Evolutionary conservation across 2,113 vertebrate species (phyloP).

Genomic region (Silurus asotus): DNA sequence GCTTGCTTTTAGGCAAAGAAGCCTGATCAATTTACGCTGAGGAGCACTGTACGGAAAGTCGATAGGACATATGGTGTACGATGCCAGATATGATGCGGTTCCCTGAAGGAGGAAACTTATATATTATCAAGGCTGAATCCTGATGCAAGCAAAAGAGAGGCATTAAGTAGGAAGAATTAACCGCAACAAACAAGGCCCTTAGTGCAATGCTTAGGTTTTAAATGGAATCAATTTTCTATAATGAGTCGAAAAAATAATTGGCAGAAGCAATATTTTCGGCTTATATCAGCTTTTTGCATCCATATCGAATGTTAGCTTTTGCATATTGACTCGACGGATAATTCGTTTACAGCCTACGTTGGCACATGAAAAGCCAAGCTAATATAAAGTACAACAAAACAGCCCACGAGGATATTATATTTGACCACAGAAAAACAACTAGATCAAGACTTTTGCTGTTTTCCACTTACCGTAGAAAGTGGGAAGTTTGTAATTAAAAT

Average conservation of each 20-base stretch:
- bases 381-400: neutral
- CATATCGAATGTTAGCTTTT: conserved; percentile 15
- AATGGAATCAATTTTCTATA: conserved; percentile 35
- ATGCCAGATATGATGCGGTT: conserved; percentile 67
- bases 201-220: conserved; percentile 24
- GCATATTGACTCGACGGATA: conserved; percentile 5
- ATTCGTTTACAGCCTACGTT: conserved; percentile 17
- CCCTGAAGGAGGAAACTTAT: conserved; percentile 22
- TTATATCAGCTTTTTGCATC: conserved; percentile 35
- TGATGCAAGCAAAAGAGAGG: conserved; percentile 47
- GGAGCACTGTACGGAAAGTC: conserved; percentile 62
- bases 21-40: conserved; percentile 63
- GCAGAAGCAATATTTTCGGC: conserved; percentile 36
- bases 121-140: conserved; percentile 38
- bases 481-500: neutral
- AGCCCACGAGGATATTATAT: neutral
- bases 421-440: neutral
- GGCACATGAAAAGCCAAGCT: conserved; percentile 1
- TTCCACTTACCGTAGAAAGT: neutral
- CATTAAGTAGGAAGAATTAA: conserved; percentile 50
- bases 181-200: conserved; percentile 43
- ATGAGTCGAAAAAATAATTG: conserved; percentile 38
- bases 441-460: neutral
- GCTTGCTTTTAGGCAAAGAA: conserved; percentile 65
- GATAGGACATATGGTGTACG: conserved; percentile 71